These are phyloP conservation scores for Danionella dracula DNA, from an alignment of 2,797 vertebrate species.

Conservation along the genomic window DNA sequence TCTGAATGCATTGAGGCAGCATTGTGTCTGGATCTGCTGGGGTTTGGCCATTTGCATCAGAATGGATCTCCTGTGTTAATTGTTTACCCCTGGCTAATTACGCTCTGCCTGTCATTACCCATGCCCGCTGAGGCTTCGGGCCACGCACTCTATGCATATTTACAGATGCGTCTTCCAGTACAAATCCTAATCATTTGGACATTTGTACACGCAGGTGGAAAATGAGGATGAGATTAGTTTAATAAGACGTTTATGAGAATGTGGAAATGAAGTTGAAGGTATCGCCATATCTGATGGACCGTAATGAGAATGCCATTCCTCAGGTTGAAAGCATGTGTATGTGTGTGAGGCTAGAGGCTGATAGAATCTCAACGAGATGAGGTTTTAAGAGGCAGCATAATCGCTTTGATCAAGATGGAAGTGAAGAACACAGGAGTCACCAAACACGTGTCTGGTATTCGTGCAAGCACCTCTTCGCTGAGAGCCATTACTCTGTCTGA, in stretches of 20 bases:
- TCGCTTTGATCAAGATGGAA: slow-evolving; percentile 37
- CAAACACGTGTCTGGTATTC: slow-evolving; percentile 17
- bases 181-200: slow-evolving; percentile 17
- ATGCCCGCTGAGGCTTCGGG: slow-evolving; percentile 19
- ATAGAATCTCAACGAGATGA: slow-evolving; percentile 31
- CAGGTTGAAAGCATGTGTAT: slow-evolving; percentile 23
- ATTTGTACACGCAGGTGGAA: slow-evolving; percentile 16
- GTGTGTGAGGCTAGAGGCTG: slow-evolving; percentile 30
- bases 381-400: slow-evolving; percentile 27
- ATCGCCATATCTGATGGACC: slow-evolving; percentile 30
- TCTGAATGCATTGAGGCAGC: slow-evolving; percentile 63
- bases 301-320: slow-evolving; percentile 38
- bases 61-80: slow-evolving; percentile 64
- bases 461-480: background rate
- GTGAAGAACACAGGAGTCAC: slow-evolving; percentile 34
- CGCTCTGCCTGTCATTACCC: slow-evolving; percentile 59
- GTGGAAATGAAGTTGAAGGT: slow-evolving; percentile 35
- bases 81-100: slow-evolving; percentile 73
- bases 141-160: slow-evolving; percentile 19
- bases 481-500: slow-evolving; percentile 62
- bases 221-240: slow-evolving; percentile 26
- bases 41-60: slow-evolving; percentile 66
- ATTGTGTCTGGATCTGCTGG: slow-evolving; percentile 61
- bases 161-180: background rate
- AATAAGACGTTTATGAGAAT: slow-evolving; percentile 10